A percentile compares a stretch with the other conserved stretches of the same genome.
phyloP scores from a whole-genome alignment of 2,113 vertebrate genomes.

The Podiceps cristatus region DNA sequence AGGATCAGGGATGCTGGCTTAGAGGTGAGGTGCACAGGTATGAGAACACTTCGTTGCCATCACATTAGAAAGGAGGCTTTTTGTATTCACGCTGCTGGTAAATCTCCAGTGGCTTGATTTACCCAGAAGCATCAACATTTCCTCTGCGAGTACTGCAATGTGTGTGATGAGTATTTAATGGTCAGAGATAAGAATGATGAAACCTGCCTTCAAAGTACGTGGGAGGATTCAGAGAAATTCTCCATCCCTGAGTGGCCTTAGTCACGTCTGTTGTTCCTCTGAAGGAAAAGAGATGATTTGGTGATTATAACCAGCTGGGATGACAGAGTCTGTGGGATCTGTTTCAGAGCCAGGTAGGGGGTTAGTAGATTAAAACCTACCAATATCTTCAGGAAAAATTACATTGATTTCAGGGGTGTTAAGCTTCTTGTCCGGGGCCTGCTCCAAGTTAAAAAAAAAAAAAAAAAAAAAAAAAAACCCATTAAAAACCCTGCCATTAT shows the following conservation, averaged over 20 bases:
- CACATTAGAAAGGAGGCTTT: not conserved
- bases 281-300: not conserved
- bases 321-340: not conserved
- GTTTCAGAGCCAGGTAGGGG: not conserved
- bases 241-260: not conserved
- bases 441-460: not conserved
- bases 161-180: not conserved
- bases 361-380: not conserved
- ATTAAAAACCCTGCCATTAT: not conserved
- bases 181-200: not conserved
- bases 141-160: not conserved
- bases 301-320: not conserved
- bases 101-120: not conserved
- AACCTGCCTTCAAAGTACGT: not conserved
- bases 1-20: not conserved
- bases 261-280: not conserved
- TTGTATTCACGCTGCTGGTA: not conserved
- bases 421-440: not conserved
- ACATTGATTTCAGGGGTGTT: not conserved
- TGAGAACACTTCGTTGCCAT: not conserved
- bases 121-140: not conserved
- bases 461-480: not conserved
- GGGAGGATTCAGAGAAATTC: not conserved
- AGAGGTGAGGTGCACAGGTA: not conserved
- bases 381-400: not conserved